These are phyloP conservation scores for Anoplolepis gracilipes DNA, from an alignment of 1,140 invertebrate species.

Conservation along the genomic window DNA sequence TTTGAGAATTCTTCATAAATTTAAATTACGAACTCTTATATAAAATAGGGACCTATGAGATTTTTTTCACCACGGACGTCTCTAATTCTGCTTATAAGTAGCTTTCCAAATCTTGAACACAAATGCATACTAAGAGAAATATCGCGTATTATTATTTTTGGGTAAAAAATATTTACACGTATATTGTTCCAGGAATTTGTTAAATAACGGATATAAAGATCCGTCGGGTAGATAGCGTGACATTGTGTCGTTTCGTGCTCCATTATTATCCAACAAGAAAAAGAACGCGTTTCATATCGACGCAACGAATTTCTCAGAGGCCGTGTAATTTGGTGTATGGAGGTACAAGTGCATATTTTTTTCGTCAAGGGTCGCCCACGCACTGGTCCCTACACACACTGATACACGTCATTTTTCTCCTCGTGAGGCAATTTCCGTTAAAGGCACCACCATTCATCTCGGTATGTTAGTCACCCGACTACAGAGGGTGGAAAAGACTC, in stretches of 20 bases:
- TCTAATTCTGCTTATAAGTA: no score
- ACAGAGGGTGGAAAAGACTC: constrained; percentile 63
- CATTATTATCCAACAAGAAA: constrained; percentile 6
- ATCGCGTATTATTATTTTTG: not conserved
- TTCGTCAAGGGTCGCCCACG: constrained; percentile 4
- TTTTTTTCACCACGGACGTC: no score
- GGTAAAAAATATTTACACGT: not conserved
- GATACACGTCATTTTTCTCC: constrained; percentile 27
- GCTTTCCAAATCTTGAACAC: no score
- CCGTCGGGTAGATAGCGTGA: constrained; percentile 19
- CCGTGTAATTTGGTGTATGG: not conserved
- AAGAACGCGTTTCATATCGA: not conserved
- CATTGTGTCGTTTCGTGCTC: not conserved
- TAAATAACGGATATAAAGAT: not conserved
- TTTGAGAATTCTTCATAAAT: no score
- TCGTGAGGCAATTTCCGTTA: constrained; percentile 57
- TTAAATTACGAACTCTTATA: no score
- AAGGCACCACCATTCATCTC: constrained; percentile 54
- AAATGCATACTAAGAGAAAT: not conserved
- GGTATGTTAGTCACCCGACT: constrained; percentile 64
- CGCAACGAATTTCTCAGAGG: constrained; percentile 35
- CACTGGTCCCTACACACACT: not conserved
- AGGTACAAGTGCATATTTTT: constrained; percentile 6
- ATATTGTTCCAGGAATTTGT: no score
- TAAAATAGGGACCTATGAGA: no score